Evolutionary conservation across 2,888 invertebrate genomes (phyloP).

Genomic region (Nephrotoma appendiculata): DNA sequence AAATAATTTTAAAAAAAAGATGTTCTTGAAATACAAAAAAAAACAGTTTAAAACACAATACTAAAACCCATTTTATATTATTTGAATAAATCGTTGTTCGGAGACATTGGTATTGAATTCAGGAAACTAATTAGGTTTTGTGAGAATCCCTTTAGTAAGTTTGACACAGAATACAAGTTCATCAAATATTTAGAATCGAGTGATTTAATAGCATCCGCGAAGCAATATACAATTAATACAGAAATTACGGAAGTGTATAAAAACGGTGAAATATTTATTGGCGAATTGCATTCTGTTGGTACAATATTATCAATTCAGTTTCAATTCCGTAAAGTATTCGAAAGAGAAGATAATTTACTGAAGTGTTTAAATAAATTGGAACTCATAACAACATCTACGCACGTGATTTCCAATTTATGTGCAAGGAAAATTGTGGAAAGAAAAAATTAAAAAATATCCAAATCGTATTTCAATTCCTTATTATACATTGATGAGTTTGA

Average conservation of each 20-base stretch:
- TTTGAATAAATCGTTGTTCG: not conserved
- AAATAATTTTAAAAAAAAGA: not conserved
- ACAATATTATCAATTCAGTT: not conserved
- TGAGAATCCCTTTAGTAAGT: no score
- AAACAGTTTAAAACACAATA: not conserved
- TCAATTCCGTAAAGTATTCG: no score
- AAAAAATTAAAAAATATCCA: no score
- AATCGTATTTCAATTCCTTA: no score
- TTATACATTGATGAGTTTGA: no score
- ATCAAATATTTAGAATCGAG: not conserved
- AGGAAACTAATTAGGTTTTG: no score
- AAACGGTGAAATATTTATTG: not conserved
- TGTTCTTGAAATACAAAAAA: not conserved
- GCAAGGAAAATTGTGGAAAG: no score
- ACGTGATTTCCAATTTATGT: not conserved
- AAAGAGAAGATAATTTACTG: not conserved
- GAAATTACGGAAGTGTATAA: not conserved
- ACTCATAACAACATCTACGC: not conserved
- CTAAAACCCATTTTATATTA: not conserved
- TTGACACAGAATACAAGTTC: no score
- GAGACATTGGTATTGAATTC: not conserved
- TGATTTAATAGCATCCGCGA: no score
- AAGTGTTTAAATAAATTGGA: no score
- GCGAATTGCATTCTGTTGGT: not conserved
- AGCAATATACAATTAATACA: no score